Evolutionary conservation across 2,888 invertebrate genomes (phyloP).

Genomic region (Nomada flava): DNA sequence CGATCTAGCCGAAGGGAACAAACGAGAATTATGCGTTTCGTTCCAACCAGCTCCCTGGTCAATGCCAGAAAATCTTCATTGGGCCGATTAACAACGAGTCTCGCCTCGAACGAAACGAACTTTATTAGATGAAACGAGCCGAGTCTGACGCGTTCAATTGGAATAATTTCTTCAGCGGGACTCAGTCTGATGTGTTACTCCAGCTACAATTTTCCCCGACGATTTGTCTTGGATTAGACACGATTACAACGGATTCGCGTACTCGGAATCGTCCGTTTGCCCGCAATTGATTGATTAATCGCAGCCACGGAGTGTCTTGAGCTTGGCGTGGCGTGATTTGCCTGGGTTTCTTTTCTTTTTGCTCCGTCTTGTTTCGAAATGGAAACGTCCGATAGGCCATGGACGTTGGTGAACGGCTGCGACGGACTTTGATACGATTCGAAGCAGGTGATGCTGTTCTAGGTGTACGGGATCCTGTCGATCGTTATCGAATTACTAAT

Average conservation of each 20-base stretch:
- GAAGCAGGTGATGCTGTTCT: constrained; percentile 25
- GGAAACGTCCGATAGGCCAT: constrained; percentile 33
- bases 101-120: constrained; percentile 12
- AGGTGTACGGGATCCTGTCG: background rate
- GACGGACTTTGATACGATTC: constrained; percentile 17
- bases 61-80: constrained; percentile 29
- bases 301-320: background rate
- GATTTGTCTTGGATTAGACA: constrained; percentile 17
- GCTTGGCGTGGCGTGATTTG: constrained; percentile 1
- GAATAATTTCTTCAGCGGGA: constrained; percentile 27
- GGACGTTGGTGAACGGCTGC: constrained; percentile 44
- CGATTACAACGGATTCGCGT: constrained; percentile 53
- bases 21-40: background rate
- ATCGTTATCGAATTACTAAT: constrained; percentile 21
- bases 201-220: constrained; percentile 10
- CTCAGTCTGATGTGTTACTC: constrained; percentile 46
- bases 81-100: constrained; percentile 11
- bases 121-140: constrained; percentile 55
- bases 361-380: constrained; percentile 29
- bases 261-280: constrained; percentile 8
- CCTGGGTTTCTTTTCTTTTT: background rate
- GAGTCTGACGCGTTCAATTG: constrained; percentile 54
- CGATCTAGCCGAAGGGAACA: background rate
- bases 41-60: too few relatives aligned
- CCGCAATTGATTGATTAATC: constrained; percentile 57